Conservation (phyloP, 2,797 vertebrate species). For the Urosaurus nigricauda region DNA sequence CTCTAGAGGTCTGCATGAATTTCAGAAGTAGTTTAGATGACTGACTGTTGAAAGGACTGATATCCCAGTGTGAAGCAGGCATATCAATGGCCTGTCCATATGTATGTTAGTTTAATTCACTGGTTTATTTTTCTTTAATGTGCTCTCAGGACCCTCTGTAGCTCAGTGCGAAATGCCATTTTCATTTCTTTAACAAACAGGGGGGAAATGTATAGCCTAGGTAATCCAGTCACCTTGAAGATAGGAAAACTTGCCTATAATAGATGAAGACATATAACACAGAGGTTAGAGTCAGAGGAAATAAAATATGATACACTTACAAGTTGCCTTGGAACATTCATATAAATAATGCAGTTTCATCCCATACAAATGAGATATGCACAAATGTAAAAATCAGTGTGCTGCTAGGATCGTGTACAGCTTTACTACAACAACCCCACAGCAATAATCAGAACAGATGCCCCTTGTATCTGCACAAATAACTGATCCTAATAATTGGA, state of each 20-base stretch:
- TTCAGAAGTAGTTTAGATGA: slow-evolving; percentile 18
- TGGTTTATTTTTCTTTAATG: slow-evolving; percentile 16
- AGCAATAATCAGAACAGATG: slow-evolving; percentile 4
- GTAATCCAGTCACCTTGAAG: slow-evolving; percentile 26
- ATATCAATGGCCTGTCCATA: slow-evolving; percentile 5
- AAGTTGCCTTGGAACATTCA: background rate
- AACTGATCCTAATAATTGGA: background rate
- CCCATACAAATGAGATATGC: background rate
- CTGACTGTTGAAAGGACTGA: slow-evolving; percentile 8
- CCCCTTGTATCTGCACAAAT: background rate
- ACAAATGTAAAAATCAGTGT: background rate
- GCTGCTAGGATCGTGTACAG: background rate
- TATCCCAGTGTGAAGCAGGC: background rate
- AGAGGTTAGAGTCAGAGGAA: background rate
- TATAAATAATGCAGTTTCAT: slow-evolving; percentile 11
- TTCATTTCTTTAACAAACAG: slow-evolving; percentile 24
- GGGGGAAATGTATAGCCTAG: background rate
- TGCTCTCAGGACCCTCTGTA: slow-evolving; percentile 2
- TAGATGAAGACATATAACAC: background rate
- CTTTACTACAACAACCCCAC: background rate
- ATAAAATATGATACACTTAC: slow-evolving; percentile 16
- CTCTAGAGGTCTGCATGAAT: background rate
- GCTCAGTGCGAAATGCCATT: slow-evolving; percentile 14
- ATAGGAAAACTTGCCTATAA: slow-evolving; percentile 15
- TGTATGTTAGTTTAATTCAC: background rate